Base-by-base conservation (phyloP, 2,797 vertebrate species). In the Pterois miles region DNA sequence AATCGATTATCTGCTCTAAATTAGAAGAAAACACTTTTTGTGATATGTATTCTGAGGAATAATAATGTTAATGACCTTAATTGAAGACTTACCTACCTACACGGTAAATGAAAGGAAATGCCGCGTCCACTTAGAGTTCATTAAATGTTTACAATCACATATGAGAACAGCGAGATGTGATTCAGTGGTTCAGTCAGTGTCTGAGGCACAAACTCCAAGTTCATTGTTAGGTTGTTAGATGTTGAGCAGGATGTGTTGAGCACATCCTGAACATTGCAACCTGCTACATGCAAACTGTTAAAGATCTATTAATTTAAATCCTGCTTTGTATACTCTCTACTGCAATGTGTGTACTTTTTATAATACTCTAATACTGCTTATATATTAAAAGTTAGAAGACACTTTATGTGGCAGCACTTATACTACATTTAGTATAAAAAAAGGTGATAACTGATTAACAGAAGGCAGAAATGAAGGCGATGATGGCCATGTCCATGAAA, bases 191-290 rank as follows among this genome's bases (percentile, higher is more conserved):
- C 71, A 60, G 65, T 72, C 63, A 0, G 68, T 48, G 78, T 88
- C 76, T 70, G 74, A 74, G 76, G 72, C 65, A 62, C 75, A 54
- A 65, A 78, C 34, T 63, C 65, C 56, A 68, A 33, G 67, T 22
- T 66, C 65, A 31, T 34, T 22, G 57, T 78, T 70, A 6, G 68
- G 78, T 78, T 60, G 43, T 81, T 73, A 79, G 81, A 63, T 82
- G 80, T 75, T 60, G 53, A 76, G 65, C 29, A 16, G 87, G 92
- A 90, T 93, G 87, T 95, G 95, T 93, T 95, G 95, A 95, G 76
- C 95, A 87, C 79, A 87, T 94, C 94, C 92, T 65, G 56, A 79
- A 77, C 63, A n/a, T n/a, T n/a, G n/a, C n/a, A 65, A 56, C 77
- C 71, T 78, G 88, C 85, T 86, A 69, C 70, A 71, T 65, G 66